These are phyloP conservation scores for Colletes gigas DNA, from an alignment of 1,140 invertebrate species.

Conservation along the genomic window DNA sequence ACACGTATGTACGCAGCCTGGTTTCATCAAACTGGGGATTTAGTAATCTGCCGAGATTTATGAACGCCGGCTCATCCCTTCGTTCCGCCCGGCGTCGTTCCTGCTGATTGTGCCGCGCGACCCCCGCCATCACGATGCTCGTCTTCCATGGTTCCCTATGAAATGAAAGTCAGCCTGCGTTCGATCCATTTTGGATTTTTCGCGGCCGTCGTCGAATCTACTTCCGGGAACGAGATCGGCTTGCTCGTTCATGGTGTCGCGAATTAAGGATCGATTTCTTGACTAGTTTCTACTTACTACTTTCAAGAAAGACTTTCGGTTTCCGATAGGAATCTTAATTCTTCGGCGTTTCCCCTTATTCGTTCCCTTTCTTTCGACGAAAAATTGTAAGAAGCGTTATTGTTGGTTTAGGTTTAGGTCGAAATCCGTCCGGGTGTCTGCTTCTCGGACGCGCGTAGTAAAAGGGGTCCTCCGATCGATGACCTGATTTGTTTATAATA, in stretches of 20 bases:
- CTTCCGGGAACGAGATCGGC: background rate
- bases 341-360: too few relatives aligned
- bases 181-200: constrained; percentile 65
- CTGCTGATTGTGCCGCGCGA: constrained; percentile 73
- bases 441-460: too few relatives aligned
- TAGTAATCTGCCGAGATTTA: constrained; percentile 82
- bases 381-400: too few relatives aligned
- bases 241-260: constrained; percentile 29
- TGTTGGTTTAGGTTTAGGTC: too few relatives aligned
- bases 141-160: constrained; percentile 58
- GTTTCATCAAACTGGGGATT: constrained; percentile 81
- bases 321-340: too few relatives aligned
- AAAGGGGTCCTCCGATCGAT: too few relatives aligned
- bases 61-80: constrained; percentile 78
- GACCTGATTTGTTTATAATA: too few relatives aligned
- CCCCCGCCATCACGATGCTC: constrained; percentile 53
- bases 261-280: background rate
- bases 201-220: constrained; percentile 43
- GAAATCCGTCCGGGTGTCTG: too few relatives aligned
- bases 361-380: too few relatives aligned
- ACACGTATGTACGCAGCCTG: constrained; percentile 66
- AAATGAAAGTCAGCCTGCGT: constrained; percentile 56
- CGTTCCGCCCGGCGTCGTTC: constrained; percentile 53
- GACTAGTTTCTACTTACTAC: background rate
- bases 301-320: background rate